phyloP scores from a whole-genome alignment of 2,888 invertebrate species.

The Pseudococcus jackbeardsleyi region DNA sequence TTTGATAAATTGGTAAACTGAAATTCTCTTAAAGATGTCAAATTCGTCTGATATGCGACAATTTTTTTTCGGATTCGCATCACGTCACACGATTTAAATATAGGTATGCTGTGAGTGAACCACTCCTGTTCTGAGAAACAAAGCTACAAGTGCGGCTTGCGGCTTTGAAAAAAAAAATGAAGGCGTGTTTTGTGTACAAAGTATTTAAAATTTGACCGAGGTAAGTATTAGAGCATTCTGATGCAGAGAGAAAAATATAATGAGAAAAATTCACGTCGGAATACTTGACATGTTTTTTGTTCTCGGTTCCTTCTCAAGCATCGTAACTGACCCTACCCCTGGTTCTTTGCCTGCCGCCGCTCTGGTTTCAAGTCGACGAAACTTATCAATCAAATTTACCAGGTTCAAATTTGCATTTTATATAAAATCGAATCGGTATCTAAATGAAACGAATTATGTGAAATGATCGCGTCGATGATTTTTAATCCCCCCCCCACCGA shows the following conservation, averaged over 20 bases:
- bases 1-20: no score
- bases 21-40: not conserved
- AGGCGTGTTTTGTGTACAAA: slow-evolving; percentile 16
- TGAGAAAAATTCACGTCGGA: not conserved
- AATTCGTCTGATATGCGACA: not conserved
- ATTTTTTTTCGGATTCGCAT: not conserved
- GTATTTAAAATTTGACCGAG: slow-evolving; percentile 5
- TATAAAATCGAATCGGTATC: not conserved
- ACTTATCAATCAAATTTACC: not conserved
- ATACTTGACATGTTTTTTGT: not conserved
- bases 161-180: not conserved
- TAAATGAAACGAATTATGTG: no score
- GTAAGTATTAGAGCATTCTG: not conserved
- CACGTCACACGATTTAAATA: not conserved
- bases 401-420: not conserved
- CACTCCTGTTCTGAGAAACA: not conserved
- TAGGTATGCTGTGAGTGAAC: not conserved
- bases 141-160: not conserved
- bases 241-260: not conserved
- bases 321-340: not conserved
- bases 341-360: not conserved
- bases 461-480: no score
- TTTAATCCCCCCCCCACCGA: no score
- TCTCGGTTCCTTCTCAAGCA: not conserved
- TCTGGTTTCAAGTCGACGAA: not conserved